phyloP scores from a whole-genome alignment of 2,113 vertebrate genomes.

The Engraulis encrasicolus region DNA sequence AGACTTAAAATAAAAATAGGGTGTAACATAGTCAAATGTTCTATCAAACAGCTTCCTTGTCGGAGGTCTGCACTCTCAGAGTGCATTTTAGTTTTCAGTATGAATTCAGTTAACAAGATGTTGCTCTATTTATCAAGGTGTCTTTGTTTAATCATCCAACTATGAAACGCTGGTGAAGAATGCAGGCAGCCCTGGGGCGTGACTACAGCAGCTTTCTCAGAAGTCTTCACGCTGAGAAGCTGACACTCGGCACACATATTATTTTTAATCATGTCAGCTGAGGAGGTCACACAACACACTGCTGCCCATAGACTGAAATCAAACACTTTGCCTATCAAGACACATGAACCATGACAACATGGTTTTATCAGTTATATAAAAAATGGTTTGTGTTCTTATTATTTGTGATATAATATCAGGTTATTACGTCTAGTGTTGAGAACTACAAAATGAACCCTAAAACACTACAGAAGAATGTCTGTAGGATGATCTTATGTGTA shows the following conservation, averaged over 20 bases:
- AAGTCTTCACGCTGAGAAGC: background rate
- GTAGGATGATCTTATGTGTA: background rate
- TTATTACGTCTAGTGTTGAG: background rate
- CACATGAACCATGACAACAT: background rate
- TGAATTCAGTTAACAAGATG: too few species aligned
- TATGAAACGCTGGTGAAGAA: background rate
- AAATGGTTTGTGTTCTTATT: background rate
- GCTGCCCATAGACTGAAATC: background rate
- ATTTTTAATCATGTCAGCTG: background rate
- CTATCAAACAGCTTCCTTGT: too few species aligned
- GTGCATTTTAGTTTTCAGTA: too few species aligned
- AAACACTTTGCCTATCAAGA: too few species aligned
- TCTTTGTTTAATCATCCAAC: too few species aligned
- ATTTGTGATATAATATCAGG: background rate
- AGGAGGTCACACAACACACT: background rate
- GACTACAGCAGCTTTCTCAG: background rate
- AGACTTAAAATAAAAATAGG: too few species aligned
- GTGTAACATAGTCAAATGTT: too few species aligned
- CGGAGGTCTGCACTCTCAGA: too few species aligned
- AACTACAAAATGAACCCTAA: background rate
- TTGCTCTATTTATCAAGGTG: too few species aligned
- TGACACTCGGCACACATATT: background rate
- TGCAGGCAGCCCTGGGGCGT: background rate
- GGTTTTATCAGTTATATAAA: background rate
- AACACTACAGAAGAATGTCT: background rate